Conservation (phyloP, 2,888 invertebrate genomes). For the Prosopocoilus inquinatus region DNA sequence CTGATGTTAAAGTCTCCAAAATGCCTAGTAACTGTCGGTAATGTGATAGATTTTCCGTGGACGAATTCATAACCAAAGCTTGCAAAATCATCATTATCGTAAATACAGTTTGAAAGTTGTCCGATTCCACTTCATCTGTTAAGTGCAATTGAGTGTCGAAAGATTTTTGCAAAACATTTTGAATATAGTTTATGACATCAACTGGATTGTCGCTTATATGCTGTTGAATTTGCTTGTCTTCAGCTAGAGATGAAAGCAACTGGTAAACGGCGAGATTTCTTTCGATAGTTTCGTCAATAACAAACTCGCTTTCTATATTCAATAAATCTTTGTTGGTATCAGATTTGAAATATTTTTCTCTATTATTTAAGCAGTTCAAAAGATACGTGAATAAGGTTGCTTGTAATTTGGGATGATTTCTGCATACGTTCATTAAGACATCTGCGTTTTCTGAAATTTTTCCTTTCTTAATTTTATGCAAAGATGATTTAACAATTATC, state of each 20-base stretch:
- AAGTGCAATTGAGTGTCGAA: constrained; percentile 33
- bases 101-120: constrained; percentile 41
- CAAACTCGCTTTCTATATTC: constrained; percentile 47
- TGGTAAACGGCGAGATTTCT: constrained; percentile 54
- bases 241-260: constrained; percentile 54
- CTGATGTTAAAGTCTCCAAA: constrained; percentile 32
- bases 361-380: constrained; percentile 41
- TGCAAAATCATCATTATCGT: constrained; percentile 41
- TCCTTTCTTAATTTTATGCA: neutral
- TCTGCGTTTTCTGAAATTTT: constrained; percentile 40
- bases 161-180: constrained; percentile 47
- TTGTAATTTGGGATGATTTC: constrained; percentile 35
- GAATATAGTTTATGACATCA: constrained; percentile 53
- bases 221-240: constrained; percentile 49
- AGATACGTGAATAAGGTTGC: constrained; percentile 48
- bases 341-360: constrained; percentile 37
- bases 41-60: constrained; percentile 34
- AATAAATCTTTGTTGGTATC: constrained; percentile 44
- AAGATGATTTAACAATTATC: constrained; percentile 26
- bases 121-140: constrained; percentile 32
- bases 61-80: constrained; percentile 29
- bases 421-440: constrained; percentile 42
- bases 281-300: constrained; percentile 38
- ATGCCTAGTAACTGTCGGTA: constrained; percentile 41
- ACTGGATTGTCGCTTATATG: constrained; percentile 51